These are phyloP conservation scores for Falco biarmicus DNA, from an alignment of 2,797 vertebrate species.

Conservation along the genomic window DNA sequence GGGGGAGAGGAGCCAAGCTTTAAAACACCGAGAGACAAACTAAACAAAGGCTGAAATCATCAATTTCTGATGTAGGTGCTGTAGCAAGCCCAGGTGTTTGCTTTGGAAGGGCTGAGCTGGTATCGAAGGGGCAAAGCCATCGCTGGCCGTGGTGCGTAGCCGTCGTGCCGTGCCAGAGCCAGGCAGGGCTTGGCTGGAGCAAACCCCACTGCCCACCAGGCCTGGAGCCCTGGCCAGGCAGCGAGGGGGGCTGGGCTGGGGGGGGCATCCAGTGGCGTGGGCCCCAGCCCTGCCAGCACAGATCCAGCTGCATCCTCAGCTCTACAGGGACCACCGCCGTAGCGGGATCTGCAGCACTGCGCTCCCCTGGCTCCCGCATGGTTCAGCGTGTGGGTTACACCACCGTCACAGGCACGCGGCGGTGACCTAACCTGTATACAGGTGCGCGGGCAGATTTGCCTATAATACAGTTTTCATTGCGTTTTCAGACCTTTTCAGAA, in stretches of 20 bases:
- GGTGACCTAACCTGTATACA: rapidly evolving
- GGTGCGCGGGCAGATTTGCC: rapidly evolving
- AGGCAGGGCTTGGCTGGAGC: too few relatives aligned
- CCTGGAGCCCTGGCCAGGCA: neutral
- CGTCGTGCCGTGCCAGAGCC: neutral
- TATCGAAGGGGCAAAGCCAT: neutral
- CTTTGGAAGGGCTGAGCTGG: neutral
- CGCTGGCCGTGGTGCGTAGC: neutral
- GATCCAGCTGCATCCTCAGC: neutral
- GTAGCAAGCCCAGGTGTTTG: neutral
- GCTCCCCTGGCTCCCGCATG: rapidly evolving
- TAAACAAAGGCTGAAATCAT: too few relatives aligned
- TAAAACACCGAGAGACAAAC: neutral
- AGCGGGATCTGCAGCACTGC: neutral
- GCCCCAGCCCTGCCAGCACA: neutral
- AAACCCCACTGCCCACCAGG: neutral
- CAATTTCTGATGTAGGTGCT: too few relatives aligned
- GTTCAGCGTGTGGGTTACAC: rapidly evolving
- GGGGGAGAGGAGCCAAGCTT: neutral
- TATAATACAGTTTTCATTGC: neutral
- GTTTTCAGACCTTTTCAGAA: neutral
- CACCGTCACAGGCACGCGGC: neutral
- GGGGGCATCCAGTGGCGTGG: rapidly evolving
- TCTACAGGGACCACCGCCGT: rapidly evolving
- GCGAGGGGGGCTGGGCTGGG: neutral